These are phyloP conservation scores for Anticlea derivata DNA, from an alignment of 2,888 invertebrate genomes.

Conservation along the genomic window DNA sequence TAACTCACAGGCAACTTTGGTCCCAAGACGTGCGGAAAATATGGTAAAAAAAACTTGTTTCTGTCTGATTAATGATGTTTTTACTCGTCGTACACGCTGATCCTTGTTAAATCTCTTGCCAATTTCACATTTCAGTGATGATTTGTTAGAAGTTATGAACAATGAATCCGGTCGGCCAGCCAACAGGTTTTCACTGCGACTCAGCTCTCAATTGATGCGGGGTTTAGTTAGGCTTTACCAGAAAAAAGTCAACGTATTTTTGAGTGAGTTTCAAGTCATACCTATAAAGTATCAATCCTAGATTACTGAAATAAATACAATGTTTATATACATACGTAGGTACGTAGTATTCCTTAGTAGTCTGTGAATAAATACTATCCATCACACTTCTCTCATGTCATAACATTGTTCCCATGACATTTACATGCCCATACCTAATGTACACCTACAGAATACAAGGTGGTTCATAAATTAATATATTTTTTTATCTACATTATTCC, in stretches of 20 bases:
- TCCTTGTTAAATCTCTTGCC: background rate
- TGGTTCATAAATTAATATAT: too few species aligned
- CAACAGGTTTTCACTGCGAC: conserved; percentile 68
- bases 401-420: too few species aligned
- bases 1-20: conserved; percentile 67
- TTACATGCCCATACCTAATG: too few species aligned
- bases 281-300: too few species aligned
- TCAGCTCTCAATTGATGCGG: conserved; percentile 71
- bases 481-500: too few species aligned
- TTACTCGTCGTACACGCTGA: background rate
- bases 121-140: conserved; percentile 51
- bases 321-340: too few species aligned
- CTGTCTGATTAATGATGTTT: background rate
- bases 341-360: too few species aligned
- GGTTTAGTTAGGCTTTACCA: conserved; percentile 70
- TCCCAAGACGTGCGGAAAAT: conserved; percentile 68
- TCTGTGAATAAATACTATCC: too few species aligned
- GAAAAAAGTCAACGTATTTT: conserved; percentile 58
- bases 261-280: conserved; percentile 50
- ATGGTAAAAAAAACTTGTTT: conserved; percentile 52
- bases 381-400: too few species aligned
- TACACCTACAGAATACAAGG: too few species aligned
- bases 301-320: too few species aligned
- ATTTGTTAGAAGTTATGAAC: conserved; percentile 62
- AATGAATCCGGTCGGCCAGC: conserved; percentile 68